Evolutionary conservation across 1,140 invertebrate genomes (phyloP).

Genomic region (Neotoxoptera formosana): DNA sequence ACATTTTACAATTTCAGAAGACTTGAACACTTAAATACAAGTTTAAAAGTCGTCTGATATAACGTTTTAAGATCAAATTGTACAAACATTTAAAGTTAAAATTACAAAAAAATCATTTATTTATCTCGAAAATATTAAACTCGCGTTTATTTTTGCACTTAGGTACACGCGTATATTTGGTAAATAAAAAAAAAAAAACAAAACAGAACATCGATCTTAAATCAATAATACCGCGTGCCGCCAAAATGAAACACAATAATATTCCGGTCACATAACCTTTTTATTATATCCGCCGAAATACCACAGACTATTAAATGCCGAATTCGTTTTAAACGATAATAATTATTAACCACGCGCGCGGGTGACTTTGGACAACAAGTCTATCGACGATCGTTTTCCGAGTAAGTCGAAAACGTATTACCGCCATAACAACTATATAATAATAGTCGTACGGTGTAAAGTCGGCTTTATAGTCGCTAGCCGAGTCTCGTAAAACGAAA

Average conservation of each 20-base stretch:
- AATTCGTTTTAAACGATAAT: background rate
- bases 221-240: background rate
- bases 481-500: background rate
- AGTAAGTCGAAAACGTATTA: background rate
- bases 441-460: background rate
- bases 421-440: background rate
- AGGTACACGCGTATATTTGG: background rate
- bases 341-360: background rate
- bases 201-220: background rate
- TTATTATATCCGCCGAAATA: background rate
- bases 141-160: background rate
- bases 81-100: background rate
- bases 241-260: too few relatives aligned
- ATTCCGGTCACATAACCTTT: background rate
- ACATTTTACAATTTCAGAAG: background rate
- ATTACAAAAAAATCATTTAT: background rate
- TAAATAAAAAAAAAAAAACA: background rate
- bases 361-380: background rate
- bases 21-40: background rate
- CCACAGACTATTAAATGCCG: too few relatives aligned
- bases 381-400: background rate
- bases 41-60: background rate
- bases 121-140: background rate
- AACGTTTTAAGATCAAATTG: background rate
- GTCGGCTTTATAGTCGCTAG: background rate